phyloP scores from a whole-genome alignment of 2,888 invertebrate species.

The Brachylomia viminalis region DNA sequence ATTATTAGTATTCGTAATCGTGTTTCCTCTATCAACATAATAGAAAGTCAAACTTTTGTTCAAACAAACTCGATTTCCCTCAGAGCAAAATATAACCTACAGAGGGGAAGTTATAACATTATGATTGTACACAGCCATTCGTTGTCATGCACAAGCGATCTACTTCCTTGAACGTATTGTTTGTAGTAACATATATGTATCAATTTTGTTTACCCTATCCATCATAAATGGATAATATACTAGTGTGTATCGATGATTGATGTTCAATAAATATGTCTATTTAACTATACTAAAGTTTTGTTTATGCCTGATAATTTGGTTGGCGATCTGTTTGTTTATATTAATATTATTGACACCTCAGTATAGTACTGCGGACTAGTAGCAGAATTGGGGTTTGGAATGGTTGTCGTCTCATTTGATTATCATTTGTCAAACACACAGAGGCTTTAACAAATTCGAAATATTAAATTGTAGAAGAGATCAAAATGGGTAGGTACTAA shows the following conservation, averaged over 20 bases:
- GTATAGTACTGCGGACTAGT: not conserved
- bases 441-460: not conserved
- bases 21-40: constrained; percentile 2
- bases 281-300: constrained; percentile 11
- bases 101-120: constrained; percentile 42
- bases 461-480: not conserved
- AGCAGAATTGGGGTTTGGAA: not conserved
- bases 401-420: not conserved
- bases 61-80: constrained; percentile 35
- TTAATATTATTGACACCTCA: constrained; percentile 10
- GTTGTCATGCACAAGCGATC: constrained; percentile 17
- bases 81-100: constrained; percentile 22
- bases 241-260: constrained; percentile 18
- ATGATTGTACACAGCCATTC: not conserved
- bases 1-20: not conserved
- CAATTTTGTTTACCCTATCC: constrained; percentile 47
- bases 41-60: constrained; percentile 17
- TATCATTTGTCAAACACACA: not conserved
- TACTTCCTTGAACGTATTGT: constrained; percentile 19
- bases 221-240: constrained; percentile 40
- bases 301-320: constrained; percentile 8
- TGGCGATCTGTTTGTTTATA: constrained; percentile 17
- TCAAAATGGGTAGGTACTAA: not conserved
- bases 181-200: not conserved
- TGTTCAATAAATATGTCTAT: constrained; percentile 42